Evolutionary conservation across 64 coral and sea anemone species (phyloP), one percentile per base, ranked within the genome.

Genomic region (Orbicella faveolata): DNA sequence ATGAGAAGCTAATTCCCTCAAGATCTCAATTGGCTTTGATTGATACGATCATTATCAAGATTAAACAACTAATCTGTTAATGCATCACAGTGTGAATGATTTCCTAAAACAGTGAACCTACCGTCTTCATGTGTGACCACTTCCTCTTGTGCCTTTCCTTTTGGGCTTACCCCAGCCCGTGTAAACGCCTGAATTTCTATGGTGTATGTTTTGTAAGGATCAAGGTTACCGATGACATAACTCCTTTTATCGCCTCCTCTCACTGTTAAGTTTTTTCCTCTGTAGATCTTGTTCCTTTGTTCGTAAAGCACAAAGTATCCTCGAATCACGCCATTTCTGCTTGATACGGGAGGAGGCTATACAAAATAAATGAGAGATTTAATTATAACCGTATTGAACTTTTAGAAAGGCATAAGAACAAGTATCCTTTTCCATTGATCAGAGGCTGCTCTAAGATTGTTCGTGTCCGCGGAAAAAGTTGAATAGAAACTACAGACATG

Each of bases 121-220:
- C 95, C 95, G 61, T 96, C 95, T 81, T 96, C 92, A 35, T 88
- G 89, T 21, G 95, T 96, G 15, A 34, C 68, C 0, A 83, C 44
- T n/a, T 15, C 33, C 1, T 53, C n/a, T 88, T 77, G 88, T 6
- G 36, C 44, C 23, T 79, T 62, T 4, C 83, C 83, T 2, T 59
- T 48, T 34, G 92, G 91, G 83, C 95, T 96, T 3, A 92, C 90
- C 25, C 95, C 95, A 1, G 92, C 95, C 18, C 61, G 88, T 18
- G 95, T 96, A 76, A 84, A 96, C 16, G 95, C 95, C 73, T 96
- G 95, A 65, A 96, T 89, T 25, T 64, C 21, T 34, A 96, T 84
- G 1, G 59, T 73, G 25, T 96, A 96, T 4, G 55, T 41, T 6
- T 87, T 90, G 35, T 90, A 91, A 12, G 74, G 89, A 13, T 84